phyloP scores from a whole-genome alignment of 2,113 vertebrate genomes.

The Gallinago undulata region DNA sequence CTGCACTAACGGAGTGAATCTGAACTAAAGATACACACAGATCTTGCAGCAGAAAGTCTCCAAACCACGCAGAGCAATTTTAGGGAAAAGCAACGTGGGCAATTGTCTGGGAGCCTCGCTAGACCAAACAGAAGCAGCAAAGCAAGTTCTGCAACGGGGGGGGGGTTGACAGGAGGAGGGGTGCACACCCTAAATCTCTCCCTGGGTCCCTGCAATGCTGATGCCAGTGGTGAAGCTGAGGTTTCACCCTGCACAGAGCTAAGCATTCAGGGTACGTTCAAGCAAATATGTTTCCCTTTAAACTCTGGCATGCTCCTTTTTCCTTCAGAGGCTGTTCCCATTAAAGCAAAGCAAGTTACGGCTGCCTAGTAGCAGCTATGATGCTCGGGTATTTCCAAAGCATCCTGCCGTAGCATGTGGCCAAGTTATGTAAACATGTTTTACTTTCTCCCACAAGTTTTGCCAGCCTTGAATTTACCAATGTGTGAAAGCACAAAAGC shows the following conservation, averaged over 20 bases:
- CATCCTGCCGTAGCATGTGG: neutral
- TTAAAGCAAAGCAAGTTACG: neutral
- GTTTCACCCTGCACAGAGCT: neutral
- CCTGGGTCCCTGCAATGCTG: neutral
- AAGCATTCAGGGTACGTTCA: neutral
- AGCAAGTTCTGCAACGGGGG: neutral
- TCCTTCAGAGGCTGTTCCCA: neutral
- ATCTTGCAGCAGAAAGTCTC: neutral
- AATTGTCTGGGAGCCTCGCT: neutral
- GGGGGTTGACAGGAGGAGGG: neutral
- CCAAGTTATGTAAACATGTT: neutral
- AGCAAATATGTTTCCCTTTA: neutral
- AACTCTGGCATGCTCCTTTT: neutral
- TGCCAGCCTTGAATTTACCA: fast-evolving
- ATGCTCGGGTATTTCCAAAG: neutral
- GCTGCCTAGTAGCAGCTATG: neutral
- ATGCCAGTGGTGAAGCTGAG: neutral
- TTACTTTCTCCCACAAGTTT: neutral
- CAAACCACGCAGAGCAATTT: neutral
- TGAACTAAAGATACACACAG: neutral
- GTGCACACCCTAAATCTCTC: neutral
- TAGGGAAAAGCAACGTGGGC: neutral
- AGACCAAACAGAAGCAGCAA: neutral
- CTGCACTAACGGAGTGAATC: fast-evolving
- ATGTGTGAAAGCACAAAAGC: neutral